phyloP scores from a whole-genome alignment of 2,888 invertebrate species.

The Crocallis elinguaria region DNA sequence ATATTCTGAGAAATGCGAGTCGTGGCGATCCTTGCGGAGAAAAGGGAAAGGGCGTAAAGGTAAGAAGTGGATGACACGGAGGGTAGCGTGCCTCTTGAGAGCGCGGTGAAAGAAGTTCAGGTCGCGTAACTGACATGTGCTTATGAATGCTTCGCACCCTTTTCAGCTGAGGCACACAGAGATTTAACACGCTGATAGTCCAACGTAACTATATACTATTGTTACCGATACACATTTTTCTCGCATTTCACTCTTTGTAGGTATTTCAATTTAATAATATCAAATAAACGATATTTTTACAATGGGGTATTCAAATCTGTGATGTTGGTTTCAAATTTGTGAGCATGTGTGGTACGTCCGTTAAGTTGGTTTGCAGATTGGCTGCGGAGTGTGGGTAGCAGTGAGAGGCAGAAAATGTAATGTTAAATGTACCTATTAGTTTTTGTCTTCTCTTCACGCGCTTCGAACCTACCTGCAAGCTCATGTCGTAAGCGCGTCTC shows the following conservation, averaged over 20 bases:
- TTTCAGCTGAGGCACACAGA: slow-evolving; percentile 53
- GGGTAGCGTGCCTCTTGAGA: slow-evolving; percentile 67
- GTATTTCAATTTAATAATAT: not conserved
- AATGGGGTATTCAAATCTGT: too few relatives aligned
- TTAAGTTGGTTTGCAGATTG: too few relatives aligned
- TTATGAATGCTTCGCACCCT: slow-evolving; percentile 72
- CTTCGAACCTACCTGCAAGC: too few relatives aligned
- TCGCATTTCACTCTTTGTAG: slow-evolving; percentile 37
- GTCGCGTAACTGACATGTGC: slow-evolving; percentile 69
- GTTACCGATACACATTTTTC: slow-evolving; percentile 41
- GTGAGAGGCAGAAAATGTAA: too few relatives aligned
- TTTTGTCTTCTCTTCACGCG: too few relatives aligned
- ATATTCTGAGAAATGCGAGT: slow-evolving; percentile 53
- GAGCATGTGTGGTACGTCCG: too few relatives aligned
- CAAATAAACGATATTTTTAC: not conserved
- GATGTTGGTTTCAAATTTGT: too few relatives aligned
- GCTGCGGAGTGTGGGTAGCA: too few relatives aligned
- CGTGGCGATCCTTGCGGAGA: slow-evolving; percentile 48
- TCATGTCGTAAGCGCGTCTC: too few relatives aligned
- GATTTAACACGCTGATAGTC: slow-evolving; percentile 56
- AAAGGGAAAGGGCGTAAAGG: slow-evolving; percentile 54
- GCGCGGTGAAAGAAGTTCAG: slow-evolving; percentile 71
- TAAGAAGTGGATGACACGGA: slow-evolving; percentile 68
- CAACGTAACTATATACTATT: slow-evolving; percentile 53
- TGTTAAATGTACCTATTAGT: too few relatives aligned